Conservation (phyloP, 23 tunicate genomes). For the Oikopleura vanhoeffeni region DNA sequence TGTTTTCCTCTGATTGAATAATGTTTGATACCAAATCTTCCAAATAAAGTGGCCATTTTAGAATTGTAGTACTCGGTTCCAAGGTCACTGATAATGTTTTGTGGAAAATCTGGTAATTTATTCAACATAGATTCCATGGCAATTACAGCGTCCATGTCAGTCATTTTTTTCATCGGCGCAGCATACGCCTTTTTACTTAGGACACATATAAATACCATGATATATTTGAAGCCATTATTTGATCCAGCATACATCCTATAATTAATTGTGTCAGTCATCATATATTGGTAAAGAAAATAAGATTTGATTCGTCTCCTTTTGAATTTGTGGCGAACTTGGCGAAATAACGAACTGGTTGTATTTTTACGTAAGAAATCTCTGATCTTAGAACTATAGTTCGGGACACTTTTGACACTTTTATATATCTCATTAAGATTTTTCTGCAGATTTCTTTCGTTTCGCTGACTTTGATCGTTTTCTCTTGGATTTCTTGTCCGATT, state of each 20-base stretch:
- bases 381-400: background rate
- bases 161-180: background rate
- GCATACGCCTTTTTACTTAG: background rate
- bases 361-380: background rate
- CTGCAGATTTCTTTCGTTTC: too few species aligned
- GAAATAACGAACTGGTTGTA: too few species aligned
- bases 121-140: too few species aligned
- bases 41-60: background rate
- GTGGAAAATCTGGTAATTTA: background rate
- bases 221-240: background rate
- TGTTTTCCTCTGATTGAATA: background rate
- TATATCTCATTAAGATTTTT: too few species aligned
- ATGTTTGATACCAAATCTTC: background rate
- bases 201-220: background rate
- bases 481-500: too few species aligned
- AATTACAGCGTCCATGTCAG: background rate
- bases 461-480: too few species aligned
- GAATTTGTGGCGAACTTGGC: too few species aligned
- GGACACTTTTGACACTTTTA: background rate
- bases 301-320: background rate
- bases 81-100: background rate
- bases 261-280: background rate
- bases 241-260: background rate
- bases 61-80: background rate
- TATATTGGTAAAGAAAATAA: background rate